Base-by-base conservation (phyloP, 2,888 invertebrate species). In the Philopedon plagiatum region DNA sequence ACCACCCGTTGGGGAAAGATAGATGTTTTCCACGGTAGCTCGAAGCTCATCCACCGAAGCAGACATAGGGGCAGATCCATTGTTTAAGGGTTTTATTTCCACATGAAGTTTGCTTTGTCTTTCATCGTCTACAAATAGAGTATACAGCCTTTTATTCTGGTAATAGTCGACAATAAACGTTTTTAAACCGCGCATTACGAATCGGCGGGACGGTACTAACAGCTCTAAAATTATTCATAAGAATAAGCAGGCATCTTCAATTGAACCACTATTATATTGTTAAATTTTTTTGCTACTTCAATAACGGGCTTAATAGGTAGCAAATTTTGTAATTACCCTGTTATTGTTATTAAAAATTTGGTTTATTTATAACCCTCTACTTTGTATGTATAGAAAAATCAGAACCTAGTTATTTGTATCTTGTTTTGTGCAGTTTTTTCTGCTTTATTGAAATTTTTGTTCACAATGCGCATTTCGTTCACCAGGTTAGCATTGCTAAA, bases 11-110 rank as follows among this genome's bases (percentile, higher is more conserved):
- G 95, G 94, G 62, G 94, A 94, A 62, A 94, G 83, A 32, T 96
- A 94, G 74, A 98, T 90, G 85, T 94, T 96, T 85, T 95, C 97
- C 60, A 97, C 94, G 37, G 97, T 97, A 21, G 95, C 96, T 80
- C 96, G 89, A 18, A 98, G 88, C 84, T 97, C 97, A 86, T 97
- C 97, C 9, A 97, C 96, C 85, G 96, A 97, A n/a, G 96, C 96
- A 74, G 96, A 95, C 90, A 95, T 94, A 0, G 95, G 94, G 62
- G 93, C 94, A 66, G 92, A 90, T 57, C 96, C 96, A 86, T 96
- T 97, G 82, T 93, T 95, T 57, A 97, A 88, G 0, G 98, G 98
- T 86, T 97, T 97, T 73, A 98, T 98, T 88, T 97, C 96, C 1
- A 98, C 96, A 82, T 95, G 95, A 78, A 98, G 94, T 85, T 96